Conservation (phyloP, 2,797 vertebrate species). For the Luscinia luscinia region DNA sequence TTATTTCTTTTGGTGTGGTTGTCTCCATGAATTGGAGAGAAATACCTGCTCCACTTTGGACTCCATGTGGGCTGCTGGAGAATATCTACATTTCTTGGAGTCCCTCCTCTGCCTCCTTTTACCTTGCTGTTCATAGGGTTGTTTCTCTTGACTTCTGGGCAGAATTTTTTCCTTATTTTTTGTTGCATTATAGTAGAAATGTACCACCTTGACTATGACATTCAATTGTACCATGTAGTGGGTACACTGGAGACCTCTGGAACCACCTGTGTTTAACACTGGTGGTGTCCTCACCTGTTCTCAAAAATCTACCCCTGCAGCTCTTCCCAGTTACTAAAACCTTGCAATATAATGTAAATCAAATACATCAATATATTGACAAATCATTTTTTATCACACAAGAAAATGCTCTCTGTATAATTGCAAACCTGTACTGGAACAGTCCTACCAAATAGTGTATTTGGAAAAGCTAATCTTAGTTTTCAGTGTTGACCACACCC, state of each 20-base stretch:
- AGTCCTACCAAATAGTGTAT: background rate
- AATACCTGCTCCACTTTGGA: background rate
- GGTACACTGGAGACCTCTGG: background rate
- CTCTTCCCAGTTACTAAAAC: background rate
- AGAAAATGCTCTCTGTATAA: background rate
- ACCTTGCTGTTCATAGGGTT: background rate
- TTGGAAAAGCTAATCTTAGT: background rate
- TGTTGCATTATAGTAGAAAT: background rate
- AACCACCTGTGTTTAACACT: rapidly evolving
- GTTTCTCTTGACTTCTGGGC: background rate
- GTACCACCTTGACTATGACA: background rate
- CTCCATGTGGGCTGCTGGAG: background rate
- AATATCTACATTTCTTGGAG: background rate
- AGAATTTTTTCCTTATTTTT: background rate
- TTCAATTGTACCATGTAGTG: background rate
- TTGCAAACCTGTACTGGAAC: background rate
- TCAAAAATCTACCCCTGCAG: background rate
- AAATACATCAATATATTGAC: background rate
- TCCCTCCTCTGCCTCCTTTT: background rate
- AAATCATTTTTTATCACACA: background rate
- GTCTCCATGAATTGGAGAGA: background rate
- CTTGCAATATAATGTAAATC: background rate
- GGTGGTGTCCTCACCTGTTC: background rate
- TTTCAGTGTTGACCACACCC: background rate
- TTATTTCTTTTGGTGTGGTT: background rate